Base-by-base conservation (phyloP, 2,113 vertebrate genomes). In the Gobius niger region DNA sequence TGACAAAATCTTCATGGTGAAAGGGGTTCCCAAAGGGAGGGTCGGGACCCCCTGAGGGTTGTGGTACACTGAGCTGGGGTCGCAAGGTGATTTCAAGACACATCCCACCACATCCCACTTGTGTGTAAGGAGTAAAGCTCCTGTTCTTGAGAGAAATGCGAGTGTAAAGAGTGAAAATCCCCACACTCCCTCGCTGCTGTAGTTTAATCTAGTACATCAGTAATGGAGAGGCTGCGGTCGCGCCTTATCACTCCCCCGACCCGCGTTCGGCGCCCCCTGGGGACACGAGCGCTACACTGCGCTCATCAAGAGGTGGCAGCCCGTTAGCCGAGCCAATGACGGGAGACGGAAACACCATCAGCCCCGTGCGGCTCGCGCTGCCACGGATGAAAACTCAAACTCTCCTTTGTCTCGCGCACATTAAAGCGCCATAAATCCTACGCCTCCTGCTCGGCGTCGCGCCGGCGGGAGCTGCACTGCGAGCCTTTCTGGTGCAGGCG, bases 321-420 rank as follows among this genome's bases (percentile, higher is more conserved):
- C 86, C 84, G 85, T 88, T 90, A 89, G 87, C 84, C 85, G 75
- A 83, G 80, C 83, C 84, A 85, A 90, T 87, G 87, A 90, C 81
- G 86, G 87, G 77, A 85, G 87, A 85, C 76, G 69, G 65, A 68
- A 75, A 87, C 83, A 80, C 68, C 77, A 86, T 89, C 85, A 84
- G 75, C 77, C 85, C 81, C 78, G 68, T 72, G 73, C 81, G 80
- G 85, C 14, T 75, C 81, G 70, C 76, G 73, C 73, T 75, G 41
- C 19, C 7, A 47, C 81, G 15, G 52, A 77, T 9, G 46, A 60
- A 54, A 62, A 52, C 59, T 46, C n/a, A 2, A 41, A 9, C 40
- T 47, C 51, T 63, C 63, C 73, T 76, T 66, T 65, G 47, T 75
- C 63, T 69, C 59, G 51, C 42, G 24, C 56, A 47, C 65, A 15